Conservation (phyloP, 2,888 invertebrate species). For the Clostera curtula region DNA sequence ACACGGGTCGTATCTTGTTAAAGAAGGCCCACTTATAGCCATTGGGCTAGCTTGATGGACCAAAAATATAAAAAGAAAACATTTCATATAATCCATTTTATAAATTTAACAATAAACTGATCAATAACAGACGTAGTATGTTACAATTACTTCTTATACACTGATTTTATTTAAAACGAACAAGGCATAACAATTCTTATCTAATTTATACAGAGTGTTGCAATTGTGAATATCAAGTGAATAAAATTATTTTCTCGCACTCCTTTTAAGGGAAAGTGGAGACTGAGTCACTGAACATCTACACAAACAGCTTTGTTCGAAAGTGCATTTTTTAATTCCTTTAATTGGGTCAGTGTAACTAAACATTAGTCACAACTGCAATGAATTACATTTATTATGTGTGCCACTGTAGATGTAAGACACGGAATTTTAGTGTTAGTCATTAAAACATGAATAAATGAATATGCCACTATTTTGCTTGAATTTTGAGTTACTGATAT, state of each 20-base stretch:
- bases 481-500: no score
- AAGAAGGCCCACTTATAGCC: constrained; percentile 43
- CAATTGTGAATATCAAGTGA: constrained; percentile 17
- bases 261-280: constrained; percentile 47
- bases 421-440: no score
- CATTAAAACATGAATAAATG: no score
- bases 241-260: constrained; percentile 10
- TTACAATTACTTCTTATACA: constrained; percentile 2
- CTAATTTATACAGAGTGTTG: constrained; percentile 29
- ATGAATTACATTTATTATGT: no score
- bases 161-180: constrained; percentile 4
- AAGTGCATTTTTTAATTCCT: constrained; percentile 17
- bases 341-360: constrained; percentile 38
- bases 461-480: no score
- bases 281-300: constrained; percentile 41
- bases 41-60: constrained; percentile 32
- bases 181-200: constrained; percentile 9
- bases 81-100: constrained; percentile 10
- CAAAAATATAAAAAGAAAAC: constrained; percentile 13
- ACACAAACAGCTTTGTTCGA: constrained; percentile 29
- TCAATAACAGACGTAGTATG: constrained; percentile 1
- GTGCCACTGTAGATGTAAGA: no score
- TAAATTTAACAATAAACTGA: constrained; percentile 1
- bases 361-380: constrained; percentile 20
- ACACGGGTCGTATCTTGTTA: constrained; percentile 57